A percentile compares a stretch with the other conserved stretches of the same genome.
Evolutionary conservation across 2,113 vertebrate genomes (phyloP).

Genomic region (Prunella fulvescens): DNA sequence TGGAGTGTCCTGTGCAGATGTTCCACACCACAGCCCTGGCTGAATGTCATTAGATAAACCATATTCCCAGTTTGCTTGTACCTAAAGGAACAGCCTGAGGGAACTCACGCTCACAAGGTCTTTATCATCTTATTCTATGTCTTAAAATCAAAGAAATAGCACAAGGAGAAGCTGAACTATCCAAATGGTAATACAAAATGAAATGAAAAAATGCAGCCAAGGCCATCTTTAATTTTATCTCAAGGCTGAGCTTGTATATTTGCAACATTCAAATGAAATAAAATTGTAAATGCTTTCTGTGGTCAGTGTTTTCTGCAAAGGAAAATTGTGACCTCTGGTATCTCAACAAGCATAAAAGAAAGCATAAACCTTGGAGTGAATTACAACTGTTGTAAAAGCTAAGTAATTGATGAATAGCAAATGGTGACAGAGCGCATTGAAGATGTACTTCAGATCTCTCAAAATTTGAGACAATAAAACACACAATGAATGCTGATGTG

Average conservation of each 20-base stretch:
- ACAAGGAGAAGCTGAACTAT: not conserved
- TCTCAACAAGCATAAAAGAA: not conserved
- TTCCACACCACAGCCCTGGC: not conserved
- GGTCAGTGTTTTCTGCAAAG: not conserved
- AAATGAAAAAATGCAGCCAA: not conserved
- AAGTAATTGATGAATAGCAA: not conserved
- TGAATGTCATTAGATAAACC: not conserved
- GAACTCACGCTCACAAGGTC: not conserved
- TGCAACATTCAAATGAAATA: not conserved
- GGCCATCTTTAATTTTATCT: not conserved
- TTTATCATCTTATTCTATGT: not conserved
- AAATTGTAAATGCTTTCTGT: not conserved
- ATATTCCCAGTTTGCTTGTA: not conserved
- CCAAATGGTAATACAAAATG: not conserved
- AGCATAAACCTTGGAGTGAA: not conserved
- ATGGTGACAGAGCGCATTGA: not conserved
- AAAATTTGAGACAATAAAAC: not conserved
- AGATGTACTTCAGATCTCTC: not conserved
- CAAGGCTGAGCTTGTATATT: not conserved
- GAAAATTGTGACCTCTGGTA: not conserved
- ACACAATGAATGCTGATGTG: not conserved
- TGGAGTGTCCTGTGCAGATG: not conserved
- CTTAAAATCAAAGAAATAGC: not conserved
- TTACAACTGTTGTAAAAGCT: not conserved
- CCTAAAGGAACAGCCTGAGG: not conserved